A percentile compares a stretch with the other conserved stretches of the same genome.
phyloP scores from a whole-genome alignment of 2,888 invertebrate species.

The Nasonia oneida region DNA sequence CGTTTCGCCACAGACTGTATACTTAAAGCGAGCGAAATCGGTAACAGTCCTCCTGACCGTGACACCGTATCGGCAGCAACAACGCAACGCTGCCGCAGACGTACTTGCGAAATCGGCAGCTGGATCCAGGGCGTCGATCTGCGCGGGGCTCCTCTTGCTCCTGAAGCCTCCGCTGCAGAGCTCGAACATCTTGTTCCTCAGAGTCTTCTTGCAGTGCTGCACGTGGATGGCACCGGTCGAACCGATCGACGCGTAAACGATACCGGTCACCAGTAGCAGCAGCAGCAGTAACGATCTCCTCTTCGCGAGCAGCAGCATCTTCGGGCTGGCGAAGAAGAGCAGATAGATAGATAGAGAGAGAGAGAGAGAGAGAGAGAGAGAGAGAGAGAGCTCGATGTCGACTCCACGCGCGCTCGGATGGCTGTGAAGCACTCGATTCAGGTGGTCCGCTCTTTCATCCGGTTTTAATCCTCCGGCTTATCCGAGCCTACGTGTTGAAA shows the following conservation, averaged over 20 bases:
- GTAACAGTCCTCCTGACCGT: neutral
- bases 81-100: neutral
- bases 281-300: neutral
- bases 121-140: neutral
- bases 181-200: neutral
- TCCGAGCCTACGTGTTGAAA: constrained; percentile 35
- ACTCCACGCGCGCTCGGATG: neutral
- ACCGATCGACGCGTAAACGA: neutral
- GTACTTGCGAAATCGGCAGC: constrained; percentile 11
- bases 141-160: neutral
- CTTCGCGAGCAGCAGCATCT: neutral
- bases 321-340: too few species aligned
- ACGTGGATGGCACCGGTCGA: neutral
- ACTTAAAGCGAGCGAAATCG: neutral
- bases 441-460: constrained; percentile 11
- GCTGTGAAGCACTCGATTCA: neutral
- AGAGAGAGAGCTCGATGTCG: too few species aligned
- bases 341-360: too few species aligned
- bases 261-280: neutral
- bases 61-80: neutral
- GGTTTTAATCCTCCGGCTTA: constrained; percentile 49
- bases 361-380: too few species aligned
- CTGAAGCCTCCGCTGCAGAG: constrained; percentile 34
- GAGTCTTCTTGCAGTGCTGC: constrained; percentile 33
- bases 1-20: neutral